Base-by-base conservation (phyloP, 2,797 vertebrate species). In the Myotis vivesi region DNA sequence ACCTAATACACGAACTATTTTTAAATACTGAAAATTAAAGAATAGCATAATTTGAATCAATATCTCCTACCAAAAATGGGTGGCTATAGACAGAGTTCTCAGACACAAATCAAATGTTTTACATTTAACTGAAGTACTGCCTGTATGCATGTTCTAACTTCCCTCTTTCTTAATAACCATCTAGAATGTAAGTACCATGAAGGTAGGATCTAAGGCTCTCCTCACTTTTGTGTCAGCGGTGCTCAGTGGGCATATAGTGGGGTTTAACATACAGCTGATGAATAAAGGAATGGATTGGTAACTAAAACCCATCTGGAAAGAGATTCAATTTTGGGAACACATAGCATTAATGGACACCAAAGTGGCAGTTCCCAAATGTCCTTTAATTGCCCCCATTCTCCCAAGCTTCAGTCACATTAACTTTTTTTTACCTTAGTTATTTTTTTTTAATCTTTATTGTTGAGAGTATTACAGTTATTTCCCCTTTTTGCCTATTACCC, bases 21-120 rank as follows among this genome's bases (percentile, higher is more conserved):
- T 81, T 44, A 94, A 93, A 91, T 36, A 73, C 4, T 81, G 4
- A 85, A 91, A 89, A 77, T 62, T 73, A 57, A 57, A 57, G 25
- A 81, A 87, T 0, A 81, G 3, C 11, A 75, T 38, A 73, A 79
- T 66, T 86, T 72, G 28, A 83, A 68, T 55, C 10, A 81, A 62
- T 76, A 55, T 38, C 36, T 73, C 57, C 57, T 20, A 72, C 0
- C 19, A 6, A 68, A 95, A 77, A 41, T 64, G 8, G 5, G 7
- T 82, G 25, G 12, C 4, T 81, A 55, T 91, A 73, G 55, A 75
- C 57, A 83, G 53, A 57, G 8, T 7, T 80, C 2, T 83, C 46
- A 89, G n/a, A n/a, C 19, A 41, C 5, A 89, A 84, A 75, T 57
- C 22, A 64, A 82, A 82, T 41, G 8, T 16, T 84, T 87, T 13